Percentiles rank a stretch among this genome's conserved stretches.
Conservation (phyloP, 1,140 invertebrate species). For the Vollenhovia emeryi region DNA sequence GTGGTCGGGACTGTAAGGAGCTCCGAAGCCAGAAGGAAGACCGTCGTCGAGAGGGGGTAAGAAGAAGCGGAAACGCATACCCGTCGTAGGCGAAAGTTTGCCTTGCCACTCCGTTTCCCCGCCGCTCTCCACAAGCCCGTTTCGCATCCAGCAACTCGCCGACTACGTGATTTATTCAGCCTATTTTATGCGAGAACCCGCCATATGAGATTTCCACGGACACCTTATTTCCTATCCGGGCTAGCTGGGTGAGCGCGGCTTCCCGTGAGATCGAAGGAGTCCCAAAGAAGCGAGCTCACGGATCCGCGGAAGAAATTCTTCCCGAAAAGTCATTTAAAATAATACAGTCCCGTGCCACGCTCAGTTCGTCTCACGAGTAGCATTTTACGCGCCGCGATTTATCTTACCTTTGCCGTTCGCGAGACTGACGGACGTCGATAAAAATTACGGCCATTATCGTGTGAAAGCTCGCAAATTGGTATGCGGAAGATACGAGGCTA, state of each 20-base stretch:
- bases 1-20: conserved; percentile 50
- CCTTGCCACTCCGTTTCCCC: conserved; percentile 65
- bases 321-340: not conserved
- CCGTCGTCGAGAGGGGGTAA: conserved; percentile 21
- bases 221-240: conserved; percentile 78
- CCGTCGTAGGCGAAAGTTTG: conserved; percentile 77
- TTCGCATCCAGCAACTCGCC: conserved; percentile 26
- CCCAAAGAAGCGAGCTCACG: conserved; percentile 59
- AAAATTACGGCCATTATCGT: not conserved
- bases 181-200: conserved; percentile 79
- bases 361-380: not conserved
- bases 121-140: conserved; percentile 16
- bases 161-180: conserved; percentile 80
- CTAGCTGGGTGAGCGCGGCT: conserved; percentile 42
- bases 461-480: not conserved
- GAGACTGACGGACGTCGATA: not conserved
- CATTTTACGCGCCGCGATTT: not conserved
- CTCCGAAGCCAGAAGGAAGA: conserved; percentile 30
- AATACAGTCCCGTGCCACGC: too few relatives aligned
- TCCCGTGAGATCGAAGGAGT: conserved; percentile 56
- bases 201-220: conserved; percentile 81
- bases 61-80: conserved; percentile 62
- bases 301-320: not conserved
- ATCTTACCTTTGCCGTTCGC: not conserved
- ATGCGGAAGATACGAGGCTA: not conserved